Conservation (phyloP, 2,113 vertebrate genomes). For the Haplotaxodon microlepis region DNA sequence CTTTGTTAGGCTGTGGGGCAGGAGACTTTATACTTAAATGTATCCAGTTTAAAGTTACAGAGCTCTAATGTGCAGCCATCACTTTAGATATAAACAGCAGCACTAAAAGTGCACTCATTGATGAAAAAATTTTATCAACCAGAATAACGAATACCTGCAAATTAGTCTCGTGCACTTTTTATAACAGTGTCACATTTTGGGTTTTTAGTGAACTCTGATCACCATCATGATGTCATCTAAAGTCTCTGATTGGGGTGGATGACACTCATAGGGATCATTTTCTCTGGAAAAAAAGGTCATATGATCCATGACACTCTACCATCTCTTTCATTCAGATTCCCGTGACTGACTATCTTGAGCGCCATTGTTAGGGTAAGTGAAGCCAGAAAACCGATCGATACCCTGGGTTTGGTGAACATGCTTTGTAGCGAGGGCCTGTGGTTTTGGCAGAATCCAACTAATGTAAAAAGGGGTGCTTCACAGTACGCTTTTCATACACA, state of each 20-base stretch:
- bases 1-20: too few species aligned
- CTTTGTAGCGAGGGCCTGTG: background rate
- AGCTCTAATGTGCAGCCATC: too few species aligned
- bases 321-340: background rate
- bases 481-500: background rate
- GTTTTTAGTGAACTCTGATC: background rate
- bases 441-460: too few species aligned
- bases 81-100: too few species aligned
- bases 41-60: too few species aligned
- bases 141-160: background rate
- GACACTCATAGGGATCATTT: background rate
- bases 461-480: too few species aligned
- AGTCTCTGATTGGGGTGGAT: background rate
- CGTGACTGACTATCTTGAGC: background rate
- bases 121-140: too few species aligned
- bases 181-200: accelerated
- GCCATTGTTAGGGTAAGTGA: background rate
- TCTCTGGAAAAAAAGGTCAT: background rate
- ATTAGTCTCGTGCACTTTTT: accelerated
- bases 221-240: background rate
- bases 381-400: accelerated
- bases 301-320: background rate
- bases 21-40: too few species aligned
- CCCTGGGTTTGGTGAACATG: background rate
- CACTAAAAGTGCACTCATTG: too few species aligned